A percentile compares a stretch with the other conserved stretches of the same genome.
These are phyloP conservation scores for Paedocypris sp. DNA, from an alignment of 2,113 vertebrate genomes.

Conservation along the genomic window DNA sequence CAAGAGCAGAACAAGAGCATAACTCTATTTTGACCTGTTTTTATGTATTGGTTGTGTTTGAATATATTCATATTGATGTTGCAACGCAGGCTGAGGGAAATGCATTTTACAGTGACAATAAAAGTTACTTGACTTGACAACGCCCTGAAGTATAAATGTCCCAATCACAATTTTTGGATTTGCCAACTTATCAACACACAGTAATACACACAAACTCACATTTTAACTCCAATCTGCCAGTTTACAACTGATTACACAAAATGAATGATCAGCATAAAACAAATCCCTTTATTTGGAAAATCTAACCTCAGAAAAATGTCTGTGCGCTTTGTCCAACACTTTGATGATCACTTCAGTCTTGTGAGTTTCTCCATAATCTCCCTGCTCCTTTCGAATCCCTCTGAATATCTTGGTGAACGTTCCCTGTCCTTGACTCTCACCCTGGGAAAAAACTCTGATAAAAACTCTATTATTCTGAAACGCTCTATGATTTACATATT, in stretches of 20 bases:
- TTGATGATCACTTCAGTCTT: conserved; percentile 88
- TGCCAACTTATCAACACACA: too few relatives aligned
- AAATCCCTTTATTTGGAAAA: too few relatives aligned
- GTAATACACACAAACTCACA: neutral
- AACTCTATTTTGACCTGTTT: too few relatives aligned
- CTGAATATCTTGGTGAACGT: conserved; percentile 95
- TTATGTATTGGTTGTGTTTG: too few relatives aligned
- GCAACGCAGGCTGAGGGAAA: too few relatives aligned
- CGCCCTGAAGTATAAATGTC: too few relatives aligned
- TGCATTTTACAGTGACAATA: too few relatives aligned
- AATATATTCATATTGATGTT: too few relatives aligned
- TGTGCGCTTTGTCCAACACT: conserved; percentile 87
- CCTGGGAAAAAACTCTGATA: conserved; percentile 53
- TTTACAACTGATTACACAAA: neutral
- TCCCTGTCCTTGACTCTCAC: conserved; percentile 87
- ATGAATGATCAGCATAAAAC: neutral
- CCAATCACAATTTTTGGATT: too few relatives aligned
- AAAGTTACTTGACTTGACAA: too few relatives aligned
- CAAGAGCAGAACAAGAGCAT: too few relatives aligned
- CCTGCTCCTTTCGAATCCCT: conserved; percentile 80
- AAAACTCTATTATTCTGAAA: neutral
- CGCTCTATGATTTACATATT: neutral
- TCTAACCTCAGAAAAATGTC: conserved; percentile 88
- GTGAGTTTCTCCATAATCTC: conserved; percentile 83
- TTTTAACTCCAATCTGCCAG: neutral